Base-by-base conservation (phyloP, 2,797 vertebrate species). In the Enoplosus armatus region DNA sequence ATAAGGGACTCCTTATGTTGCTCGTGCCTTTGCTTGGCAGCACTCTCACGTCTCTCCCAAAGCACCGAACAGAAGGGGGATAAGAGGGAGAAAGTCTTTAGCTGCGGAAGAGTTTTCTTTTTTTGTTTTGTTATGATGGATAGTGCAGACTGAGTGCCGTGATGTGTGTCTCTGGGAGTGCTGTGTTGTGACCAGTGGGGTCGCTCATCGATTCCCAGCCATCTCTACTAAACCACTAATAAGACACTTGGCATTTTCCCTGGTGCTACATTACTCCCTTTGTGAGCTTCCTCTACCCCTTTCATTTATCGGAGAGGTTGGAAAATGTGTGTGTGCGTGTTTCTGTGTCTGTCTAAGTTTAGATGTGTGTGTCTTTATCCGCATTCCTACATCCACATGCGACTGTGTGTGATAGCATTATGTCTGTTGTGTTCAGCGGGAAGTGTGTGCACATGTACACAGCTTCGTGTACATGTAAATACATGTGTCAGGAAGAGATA, bases 231-330 rank as follows among this genome's bases (percentile, higher is more conserved):
- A 91, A 89, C 82, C 92, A 90, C 90, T 95, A 94, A 96, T 94
- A 95, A 94, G 93, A 92, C 90, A 90, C 90, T 90, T 93, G 90
- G 92, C 94, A 93, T 95, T 95, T 94, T 93, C 92, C 88, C 85
- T 86, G 72, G 87, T 89, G 86, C 80, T 85, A 77, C 89, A 90
- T 90, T 85, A 88, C 89, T 89, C 87, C 84, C 80, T 84, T 75
- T 88, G 91, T 88, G 91, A 87, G 87, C 75, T 87, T 82, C 79
- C 72, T 83, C 77, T 39, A 76, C 61, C 39, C 72, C 48, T 71
- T 70, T 62, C 77, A 76, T 71, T 84, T 89, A 87, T 81, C 84
- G 82, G 37, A 78, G 68, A 67, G 72, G 76, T 31, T 53, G 61
- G 55, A 60, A 72, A 75, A 60, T 43, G 11, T 68, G 60, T 74